These are phyloP conservation scores for Rhegmatorhina hoffmannsi DNA, from an alignment of 2,113 vertebrate genomes.

Conservation along the genomic window DNA sequence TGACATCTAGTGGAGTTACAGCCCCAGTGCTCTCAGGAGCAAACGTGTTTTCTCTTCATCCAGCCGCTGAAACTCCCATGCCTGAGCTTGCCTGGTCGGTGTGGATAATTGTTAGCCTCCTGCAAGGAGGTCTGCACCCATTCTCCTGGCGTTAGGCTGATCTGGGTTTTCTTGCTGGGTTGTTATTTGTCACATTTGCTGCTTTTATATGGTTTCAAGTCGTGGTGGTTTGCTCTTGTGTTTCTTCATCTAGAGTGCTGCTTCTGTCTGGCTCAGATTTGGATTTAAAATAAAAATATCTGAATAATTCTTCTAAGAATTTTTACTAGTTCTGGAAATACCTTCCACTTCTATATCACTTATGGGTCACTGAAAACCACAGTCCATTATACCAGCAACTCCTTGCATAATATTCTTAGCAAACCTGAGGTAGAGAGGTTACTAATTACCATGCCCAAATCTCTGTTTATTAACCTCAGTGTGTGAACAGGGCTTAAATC, in stretches of 20 bases:
- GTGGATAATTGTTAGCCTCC: neutral
- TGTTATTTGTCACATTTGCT: neutral
- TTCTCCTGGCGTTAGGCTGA: neutral
- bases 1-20: slow-evolving; percentile 70
- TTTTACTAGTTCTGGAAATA: neutral
- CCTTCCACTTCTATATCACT: neutral
- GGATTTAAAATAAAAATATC: neutral
- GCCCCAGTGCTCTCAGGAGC: neutral
- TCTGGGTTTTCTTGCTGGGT: neutral
- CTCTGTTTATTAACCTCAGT: neutral
- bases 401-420: neutral
- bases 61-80: neutral
- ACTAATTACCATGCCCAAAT: neutral
- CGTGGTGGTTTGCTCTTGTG: neutral
- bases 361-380: neutral
- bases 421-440: neutral
- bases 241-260: neutral
- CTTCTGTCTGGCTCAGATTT: neutral
- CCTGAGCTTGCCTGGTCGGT: neutral
- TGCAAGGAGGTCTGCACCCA: neutral
- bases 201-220: neutral
- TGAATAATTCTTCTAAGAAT: neutral
- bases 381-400: neutral
- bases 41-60: neutral
- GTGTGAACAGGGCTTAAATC: neutral